A percentile compares a stretch with the other conserved stretches of the same genome.
phyloP scores from a whole-genome alignment of 1,140 invertebrate genomes.

The Plodia interpunctella region DNA sequence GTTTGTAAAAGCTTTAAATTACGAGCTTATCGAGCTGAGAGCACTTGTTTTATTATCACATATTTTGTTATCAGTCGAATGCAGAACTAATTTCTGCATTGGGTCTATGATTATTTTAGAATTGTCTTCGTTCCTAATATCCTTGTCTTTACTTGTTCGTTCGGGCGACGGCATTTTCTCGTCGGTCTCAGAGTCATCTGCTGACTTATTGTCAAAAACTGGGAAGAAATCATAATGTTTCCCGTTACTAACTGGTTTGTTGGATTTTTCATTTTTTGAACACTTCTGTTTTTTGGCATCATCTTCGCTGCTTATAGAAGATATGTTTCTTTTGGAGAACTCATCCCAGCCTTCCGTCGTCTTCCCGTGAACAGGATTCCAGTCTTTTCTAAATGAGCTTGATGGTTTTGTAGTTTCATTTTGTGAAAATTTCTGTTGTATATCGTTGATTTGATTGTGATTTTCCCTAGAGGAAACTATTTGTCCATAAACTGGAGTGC shows the following conservation, averaged over 20 bases:
- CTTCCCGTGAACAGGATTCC: slow-evolving; percentile 50
- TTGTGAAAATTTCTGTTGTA: slow-evolving; percentile 60
- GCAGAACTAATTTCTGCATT: slow-evolving; percentile 73
- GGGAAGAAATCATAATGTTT: slow-evolving; percentile 69
- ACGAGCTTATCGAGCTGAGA: slow-evolving; percentile 68
- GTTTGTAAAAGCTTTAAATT: slow-evolving; percentile 60
- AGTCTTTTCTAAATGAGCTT: slow-evolving; percentile 63
- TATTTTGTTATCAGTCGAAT: slow-evolving; percentile 73
- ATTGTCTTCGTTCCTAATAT: slow-evolving; percentile 48
- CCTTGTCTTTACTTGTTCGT: slow-evolving; percentile 36
- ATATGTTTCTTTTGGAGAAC: slow-evolving; percentile 55
- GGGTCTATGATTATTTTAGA: slow-evolving; percentile 72
- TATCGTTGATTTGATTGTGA: slow-evolving; percentile 70
- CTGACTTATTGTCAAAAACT: slow-evolving; percentile 64
- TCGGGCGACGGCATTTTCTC: slow-evolving; percentile 26
- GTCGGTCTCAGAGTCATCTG: slow-evolving; percentile 18
- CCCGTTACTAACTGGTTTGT: slow-evolving; percentile 52
- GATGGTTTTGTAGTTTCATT: slow-evolving; percentile 58
- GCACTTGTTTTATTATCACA: slow-evolving; percentile 73
- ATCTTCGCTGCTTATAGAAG: slow-evolving; percentile 44
- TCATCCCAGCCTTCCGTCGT: slow-evolving; percentile 59
- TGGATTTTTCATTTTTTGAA: slow-evolving; percentile 43
- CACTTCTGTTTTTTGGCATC: slow-evolving; percentile 46
- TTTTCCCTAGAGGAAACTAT: slow-evolving; percentile 68
- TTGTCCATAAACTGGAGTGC: slow-evolving; percentile 65